Conservation (phyloP, 2,888 invertebrate species). For the Kryphioiulus occultus region DNA sequence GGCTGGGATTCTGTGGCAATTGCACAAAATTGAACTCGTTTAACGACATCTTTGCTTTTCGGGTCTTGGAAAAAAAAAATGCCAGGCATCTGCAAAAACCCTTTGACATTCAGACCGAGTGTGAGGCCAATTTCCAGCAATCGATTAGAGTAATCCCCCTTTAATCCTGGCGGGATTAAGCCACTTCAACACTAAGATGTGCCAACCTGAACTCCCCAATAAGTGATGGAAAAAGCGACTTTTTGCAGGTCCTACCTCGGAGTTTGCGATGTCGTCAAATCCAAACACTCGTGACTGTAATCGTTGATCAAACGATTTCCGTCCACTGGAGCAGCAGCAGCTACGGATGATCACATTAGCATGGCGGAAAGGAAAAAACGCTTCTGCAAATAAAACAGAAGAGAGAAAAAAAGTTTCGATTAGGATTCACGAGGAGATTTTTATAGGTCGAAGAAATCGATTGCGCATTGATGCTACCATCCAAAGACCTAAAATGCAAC, state of each 20-base stretch:
- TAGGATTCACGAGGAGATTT: constrained; percentile 26
- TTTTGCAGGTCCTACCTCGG: not conserved
- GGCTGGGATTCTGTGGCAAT: not conserved
- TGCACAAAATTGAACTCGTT: not conserved
- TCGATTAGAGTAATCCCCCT: constrained; percentile 18
- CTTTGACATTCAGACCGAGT: constrained; percentile 26
- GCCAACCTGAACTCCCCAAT: constrained; percentile 19
- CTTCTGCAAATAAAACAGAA: constrained; percentile 4
- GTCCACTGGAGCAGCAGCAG: constrained; percentile 30
- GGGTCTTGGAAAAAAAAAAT: not conserved
- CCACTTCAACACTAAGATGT: constrained; percentile 31
- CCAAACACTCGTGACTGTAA: constrained; percentile 31
- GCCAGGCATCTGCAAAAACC: not conserved
- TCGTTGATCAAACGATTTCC: constrained; percentile 35
- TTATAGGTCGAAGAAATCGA: constrained; percentile 18
- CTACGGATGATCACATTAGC: constrained; percentile 28
- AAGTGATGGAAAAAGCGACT: not conserved
- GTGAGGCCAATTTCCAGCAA: constrained; percentile 22
- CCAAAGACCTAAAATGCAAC: not conserved
- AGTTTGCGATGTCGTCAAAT: not conserved
- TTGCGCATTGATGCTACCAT: not conserved
- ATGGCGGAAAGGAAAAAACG: not conserved
- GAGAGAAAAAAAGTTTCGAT: not conserved
- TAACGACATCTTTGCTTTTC: not conserved
- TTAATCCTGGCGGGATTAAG: constrained; percentile 31